Conservation (phyloP, 2,888 invertebrate genomes). For the Parelbella ahira region DNA sequence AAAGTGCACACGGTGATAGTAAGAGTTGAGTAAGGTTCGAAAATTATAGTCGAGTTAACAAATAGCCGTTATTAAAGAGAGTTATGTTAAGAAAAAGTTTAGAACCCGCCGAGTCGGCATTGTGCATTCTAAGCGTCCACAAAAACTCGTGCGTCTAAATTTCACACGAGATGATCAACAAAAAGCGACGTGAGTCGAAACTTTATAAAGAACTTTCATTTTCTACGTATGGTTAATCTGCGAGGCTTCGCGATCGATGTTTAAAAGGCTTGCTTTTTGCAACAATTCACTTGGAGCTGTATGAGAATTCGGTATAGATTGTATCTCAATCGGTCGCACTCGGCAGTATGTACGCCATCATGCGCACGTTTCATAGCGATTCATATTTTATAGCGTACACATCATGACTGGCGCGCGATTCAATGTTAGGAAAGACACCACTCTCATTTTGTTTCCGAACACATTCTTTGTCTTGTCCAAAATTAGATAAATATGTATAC, state of each 20-base stretch:
- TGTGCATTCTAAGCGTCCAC: slow-evolving; percentile 16
- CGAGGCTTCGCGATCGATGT: slow-evolving; percentile 38
- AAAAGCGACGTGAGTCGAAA: slow-evolving; percentile 56
- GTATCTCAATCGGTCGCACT: slow-evolving; percentile 24
- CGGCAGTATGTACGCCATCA: slow-evolving; percentile 6
- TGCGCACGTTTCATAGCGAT: slow-evolving; percentile 7
- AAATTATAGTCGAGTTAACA: neutral
- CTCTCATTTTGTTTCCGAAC: neutral
- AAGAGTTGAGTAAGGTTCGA: too few relatives aligned
- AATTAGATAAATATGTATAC: slow-evolving; percentile 1
- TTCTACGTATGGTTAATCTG: slow-evolving; percentile 51
- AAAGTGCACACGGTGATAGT: too few relatives aligned
- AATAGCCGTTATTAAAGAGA: neutral
- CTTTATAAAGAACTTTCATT: slow-evolving; percentile 62
- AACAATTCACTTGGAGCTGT: slow-evolving; percentile 8
- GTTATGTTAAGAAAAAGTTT: slow-evolving; percentile 23
- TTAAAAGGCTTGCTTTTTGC: slow-evolving; percentile 22
- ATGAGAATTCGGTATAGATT: slow-evolving; percentile 19
- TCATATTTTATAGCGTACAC: slow-evolving; percentile 15
- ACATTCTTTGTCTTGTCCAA: neutral
- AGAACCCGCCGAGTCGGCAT: slow-evolving; percentile 10
- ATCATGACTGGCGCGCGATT: slow-evolving; percentile 22
- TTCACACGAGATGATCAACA: slow-evolving; percentile 65
- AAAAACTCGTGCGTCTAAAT: slow-evolving; percentile 42
- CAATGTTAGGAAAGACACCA: slow-evolving; percentile 1